Base-by-base conservation (phyloP, 2,113 vertebrate genomes). In the Leuciscus idus region DNA sequence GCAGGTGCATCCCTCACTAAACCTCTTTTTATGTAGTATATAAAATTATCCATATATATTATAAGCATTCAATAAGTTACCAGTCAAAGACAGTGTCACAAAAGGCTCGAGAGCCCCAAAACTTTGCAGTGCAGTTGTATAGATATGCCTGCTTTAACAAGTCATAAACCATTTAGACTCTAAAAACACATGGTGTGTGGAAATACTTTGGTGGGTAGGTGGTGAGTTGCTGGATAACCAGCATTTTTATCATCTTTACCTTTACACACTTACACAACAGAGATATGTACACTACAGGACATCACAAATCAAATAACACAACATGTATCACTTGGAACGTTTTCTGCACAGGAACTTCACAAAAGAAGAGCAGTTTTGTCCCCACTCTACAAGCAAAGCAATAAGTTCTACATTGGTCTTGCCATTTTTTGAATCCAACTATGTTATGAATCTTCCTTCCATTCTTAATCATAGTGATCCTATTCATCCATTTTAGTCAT, bases 321-420 rank as follows among this genome's bases (percentile, higher is more conserved):
- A 83, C 62, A 83, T 50, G 6, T 50, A 83, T 36, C 11, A 30
- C n/a, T 82, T 3, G 4, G 90, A 90, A 90, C 84, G 1, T 75
- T 28, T 21, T 48, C 43, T 74, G n/a, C 73, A 83, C 66, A 46
- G 61, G 59, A 85, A 98, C 97, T 94, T 95, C 82, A 98, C 92
- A 1, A 68, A 88, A 26, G 96, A 88, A 15, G 96, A 96, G 84
- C 95, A 95, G 19, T 95, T 94, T 36, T 89, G 95, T 96, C 88
- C 97, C 96, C 66, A 97, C 97, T 90, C 97, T 96, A 3, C 97
- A 97, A 62, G 94, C 92, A 84, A 95, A 97, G 48, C 93, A 97
- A 46, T 97, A 98, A 15, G 94, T 88, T 83, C 97, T 97, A 46
- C 92, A 95, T 70, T 97, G 11, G 19, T 72, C 96, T 81, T 96